A percentile compares a stretch with the other conserved stretches of the same genome.
Evolutionary conservation across 2,888 invertebrate genomes (phyloP).

Genomic region (Stenodera caucasica): DNA sequence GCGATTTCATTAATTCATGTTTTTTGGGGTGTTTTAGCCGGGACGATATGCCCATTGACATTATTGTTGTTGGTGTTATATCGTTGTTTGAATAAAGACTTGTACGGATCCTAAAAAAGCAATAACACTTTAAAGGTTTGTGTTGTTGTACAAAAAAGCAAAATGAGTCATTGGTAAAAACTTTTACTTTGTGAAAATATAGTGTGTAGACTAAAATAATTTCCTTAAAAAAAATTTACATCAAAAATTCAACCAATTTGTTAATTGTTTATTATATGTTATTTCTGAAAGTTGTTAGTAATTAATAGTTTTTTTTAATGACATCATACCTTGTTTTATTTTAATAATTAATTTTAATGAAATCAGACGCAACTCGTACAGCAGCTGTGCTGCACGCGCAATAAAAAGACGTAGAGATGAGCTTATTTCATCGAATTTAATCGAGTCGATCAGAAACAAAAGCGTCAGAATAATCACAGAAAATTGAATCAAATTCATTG

Average conservation of each 20-base stretch:
- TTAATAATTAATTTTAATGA: conserved; percentile 27
- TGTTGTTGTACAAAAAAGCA: conserved; percentile 33
- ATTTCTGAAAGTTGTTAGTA: too few species aligned
- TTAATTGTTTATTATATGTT: too few species aligned
- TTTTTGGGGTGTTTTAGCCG: conserved; percentile 53
- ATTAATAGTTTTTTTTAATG: not conserved
- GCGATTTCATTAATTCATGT: conserved; percentile 53
- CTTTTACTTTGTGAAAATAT: conserved; percentile 18
- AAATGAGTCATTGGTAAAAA: conserved; percentile 43
- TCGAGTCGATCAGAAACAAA: too few species aligned
- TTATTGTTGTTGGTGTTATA: conserved; percentile 35
- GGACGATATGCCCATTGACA: conserved; percentile 54
- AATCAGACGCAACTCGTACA: conserved; percentile 40
- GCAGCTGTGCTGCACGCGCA: conserved; percentile 32
- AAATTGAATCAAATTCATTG: too few species aligned
- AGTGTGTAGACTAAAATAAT: too few species aligned
- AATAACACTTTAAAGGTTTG: conserved; percentile 20
- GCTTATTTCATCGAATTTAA: too few species aligned
- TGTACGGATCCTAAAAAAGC: conserved; percentile 36
- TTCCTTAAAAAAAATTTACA: too few species aligned
- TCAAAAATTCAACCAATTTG: too few species aligned
- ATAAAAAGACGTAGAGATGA: too few species aligned
- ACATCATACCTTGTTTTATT: conserved; percentile 24
- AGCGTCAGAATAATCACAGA: too few species aligned
- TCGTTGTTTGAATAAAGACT: conserved; percentile 22